Evolutionary conservation across 2,113 vertebrate genomes (phyloP), one percentile per base, ranked within the genome.

Genomic region (Garra rufa): DNA sequence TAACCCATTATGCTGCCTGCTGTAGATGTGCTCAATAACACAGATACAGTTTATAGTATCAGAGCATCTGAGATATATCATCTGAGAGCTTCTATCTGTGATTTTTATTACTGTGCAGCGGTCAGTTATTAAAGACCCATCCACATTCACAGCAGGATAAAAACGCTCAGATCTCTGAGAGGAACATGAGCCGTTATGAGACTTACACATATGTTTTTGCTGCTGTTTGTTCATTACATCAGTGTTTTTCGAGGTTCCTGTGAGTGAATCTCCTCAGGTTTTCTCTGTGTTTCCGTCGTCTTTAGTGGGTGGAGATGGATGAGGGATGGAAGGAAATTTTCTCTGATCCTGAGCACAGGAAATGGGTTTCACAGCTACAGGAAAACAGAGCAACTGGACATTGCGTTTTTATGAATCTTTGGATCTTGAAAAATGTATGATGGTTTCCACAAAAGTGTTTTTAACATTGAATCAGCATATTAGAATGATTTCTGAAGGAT

Each of bases 251-350:
- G 52, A 5, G 21, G 55, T 28, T 63, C 59, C 59, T 30, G n/a
- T n/a, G 4, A 19, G 10, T 44, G 1, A 73, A 44, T 24, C 21
- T 70, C 34, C 38, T 71, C 4, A 9, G 38, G 59, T 63, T 28
- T 28, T 63, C 61, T 13, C 50, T n/a, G n/a, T n/a, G 13, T 57
- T 59, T 61, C 13, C 30, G 19, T 46, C 13, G 6, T 34, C 70
- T 77, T 52, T 46, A 52, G 74, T 67, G 46, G 74, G 73, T 41
- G 28, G 74, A 76, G 82, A 84, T 76, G 46, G 43, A 76, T 52
- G 59, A n/a, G n/a, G n/a, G n/a, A n/a, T n/a, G n/a, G n/a, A n/a
- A n/a, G n/a, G n/a, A n/a, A n/a, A n/a, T n/a, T n/a, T n/a, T n/a
- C n/a, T n/a, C n/a, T n/a, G n/a, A n/a, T n/a, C n/a, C n/a, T n/a